phyloP scores from a whole-genome alignment of 2,113 vertebrate species.

The Gymnorhina tibicen region DNA sequence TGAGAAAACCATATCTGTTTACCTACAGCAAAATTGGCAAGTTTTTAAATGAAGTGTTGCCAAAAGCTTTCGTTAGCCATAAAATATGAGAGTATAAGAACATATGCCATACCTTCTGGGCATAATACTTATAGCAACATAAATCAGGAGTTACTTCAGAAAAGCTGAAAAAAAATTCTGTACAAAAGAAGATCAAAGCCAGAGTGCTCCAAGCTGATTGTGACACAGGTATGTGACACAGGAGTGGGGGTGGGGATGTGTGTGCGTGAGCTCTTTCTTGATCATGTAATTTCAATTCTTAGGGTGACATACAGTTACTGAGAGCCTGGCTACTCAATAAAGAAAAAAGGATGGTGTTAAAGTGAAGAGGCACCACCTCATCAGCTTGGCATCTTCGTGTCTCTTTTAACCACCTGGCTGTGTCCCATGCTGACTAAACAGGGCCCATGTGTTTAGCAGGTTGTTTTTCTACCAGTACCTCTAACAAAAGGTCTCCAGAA shows the following conservation, averaged over 20 bases:
- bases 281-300: not conserved
- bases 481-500: not conserved
- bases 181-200: not conserved
- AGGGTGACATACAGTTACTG: not conserved
- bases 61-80: not conserved
- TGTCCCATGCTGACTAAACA: not conserved
- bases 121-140: not conserved
- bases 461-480: not conserved
- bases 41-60: not conserved
- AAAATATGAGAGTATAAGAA: not conserved
- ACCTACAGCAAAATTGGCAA: not conserved
- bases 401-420: not conserved
- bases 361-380: not conserved
- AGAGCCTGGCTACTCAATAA: not conserved
- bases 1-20: not conserved
- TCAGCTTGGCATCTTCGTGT: not conserved
- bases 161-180: not conserved
- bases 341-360: not conserved
- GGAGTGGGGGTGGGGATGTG: not conserved
- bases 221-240: not conserved
- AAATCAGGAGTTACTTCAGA: not conserved
- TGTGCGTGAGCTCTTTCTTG: not conserved
- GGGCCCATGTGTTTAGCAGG: not conserved
- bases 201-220: not conserved
- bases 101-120: slow-evolving; percentile 13